Evolutionary conservation across 2,888 invertebrate genomes (phyloP).

Genomic region (Caradrina kadenii): DNA sequence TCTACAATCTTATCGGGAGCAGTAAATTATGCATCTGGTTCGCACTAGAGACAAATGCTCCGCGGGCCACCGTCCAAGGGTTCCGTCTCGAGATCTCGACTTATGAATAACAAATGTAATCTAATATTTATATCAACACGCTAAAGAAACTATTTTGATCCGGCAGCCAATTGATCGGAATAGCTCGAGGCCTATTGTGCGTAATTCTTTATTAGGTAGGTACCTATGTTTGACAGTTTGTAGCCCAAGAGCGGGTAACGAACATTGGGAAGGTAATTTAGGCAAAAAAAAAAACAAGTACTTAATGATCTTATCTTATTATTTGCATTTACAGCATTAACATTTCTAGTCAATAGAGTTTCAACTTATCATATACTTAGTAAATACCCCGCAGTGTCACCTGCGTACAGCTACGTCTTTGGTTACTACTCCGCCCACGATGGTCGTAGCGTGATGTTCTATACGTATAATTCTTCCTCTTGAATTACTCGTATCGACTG

Average conservation of each 20-base stretch:
- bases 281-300: background rate
- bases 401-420: too few relatives aligned
- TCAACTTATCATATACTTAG: too few relatives aligned
- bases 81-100: conserved; percentile 75
- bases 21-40: conserved; percentile 60
- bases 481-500: too few relatives aligned
- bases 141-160: conserved; percentile 82
- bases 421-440: too few relatives aligned
- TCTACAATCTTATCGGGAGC: conserved; percentile 43
- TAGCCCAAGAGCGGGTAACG: conserved; percentile 15
- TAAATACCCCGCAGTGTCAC: too few relatives aligned
- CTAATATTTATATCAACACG: conserved; percentile 81
- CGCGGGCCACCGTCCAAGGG: conserved; percentile 56
- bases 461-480: too few relatives aligned
- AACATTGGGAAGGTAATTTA: background rate
- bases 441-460: too few relatives aligned
- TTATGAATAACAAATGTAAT: conserved; percentile 81
- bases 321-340: background rate
- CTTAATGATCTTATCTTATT: background rate
- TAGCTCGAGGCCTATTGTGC: conserved; percentile 69
- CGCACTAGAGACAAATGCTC: conserved; percentile 56
- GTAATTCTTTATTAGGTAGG: conserved; percentile 36
- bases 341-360: too few relatives aligned
- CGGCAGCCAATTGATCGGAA: conserved; percentile 77
- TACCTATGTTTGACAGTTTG: background rate